These are phyloP conservation scores for Lasioglossum morio DNA, from an alignment of 2,888 invertebrate species.

Conservation along the genomic window DNA sequence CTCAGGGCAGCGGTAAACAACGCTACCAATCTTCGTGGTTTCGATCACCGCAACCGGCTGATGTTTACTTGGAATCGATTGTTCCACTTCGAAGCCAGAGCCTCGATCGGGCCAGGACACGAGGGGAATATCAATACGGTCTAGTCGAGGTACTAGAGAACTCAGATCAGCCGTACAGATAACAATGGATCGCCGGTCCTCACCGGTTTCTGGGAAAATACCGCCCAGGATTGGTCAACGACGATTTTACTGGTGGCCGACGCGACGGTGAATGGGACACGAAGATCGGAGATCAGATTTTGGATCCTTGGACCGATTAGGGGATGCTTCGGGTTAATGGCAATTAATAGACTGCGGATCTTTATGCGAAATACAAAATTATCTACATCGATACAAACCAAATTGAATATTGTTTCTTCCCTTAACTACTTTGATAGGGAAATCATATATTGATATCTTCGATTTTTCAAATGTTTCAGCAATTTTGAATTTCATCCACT, in stretches of 20 bases:
- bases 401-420: no score
- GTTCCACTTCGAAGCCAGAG: background rate
- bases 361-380: no score
- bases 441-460: no score
- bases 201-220: background rate
- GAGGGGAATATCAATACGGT: background rate
- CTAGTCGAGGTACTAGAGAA: background rate
- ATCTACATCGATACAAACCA: no score
- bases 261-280: background rate
- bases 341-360: background rate
- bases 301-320: background rate
- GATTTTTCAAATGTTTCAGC: no score
- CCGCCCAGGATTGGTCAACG: background rate
- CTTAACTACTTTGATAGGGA: no score
- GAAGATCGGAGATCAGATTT: background rate
- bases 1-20: constrained; percentile 27
- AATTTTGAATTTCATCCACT: no score
- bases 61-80: constrained; percentile 17
- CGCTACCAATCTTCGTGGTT: constrained; percentile 14
- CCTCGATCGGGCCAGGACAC: background rate
- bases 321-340: background rate
- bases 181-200: background rate
- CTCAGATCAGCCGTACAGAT: background rate
- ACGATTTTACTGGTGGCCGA: background rate
- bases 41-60: constrained; percentile 1